These are phyloP conservation scores for Mesochorus sp. DNA, from an alignment of 2,888 invertebrate genomes.

Conservation along the genomic window DNA sequence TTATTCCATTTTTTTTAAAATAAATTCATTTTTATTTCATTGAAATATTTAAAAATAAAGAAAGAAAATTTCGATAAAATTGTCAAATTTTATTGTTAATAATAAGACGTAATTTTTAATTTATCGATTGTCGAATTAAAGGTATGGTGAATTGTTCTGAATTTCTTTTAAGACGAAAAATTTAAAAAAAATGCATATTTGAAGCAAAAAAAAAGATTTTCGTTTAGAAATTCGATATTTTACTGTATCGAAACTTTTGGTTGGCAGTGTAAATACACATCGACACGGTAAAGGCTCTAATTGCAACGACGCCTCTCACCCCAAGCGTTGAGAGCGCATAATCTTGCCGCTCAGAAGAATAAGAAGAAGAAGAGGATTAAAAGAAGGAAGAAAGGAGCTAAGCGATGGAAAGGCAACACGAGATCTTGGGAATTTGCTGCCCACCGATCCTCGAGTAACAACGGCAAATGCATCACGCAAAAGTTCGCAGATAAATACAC, in stretches of 20 bases:
- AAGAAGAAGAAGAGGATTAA: constrained; percentile 25
- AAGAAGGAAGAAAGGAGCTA: constrained; percentile 54
- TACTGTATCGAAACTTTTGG: neutral
- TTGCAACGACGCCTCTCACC: constrained; percentile 44
- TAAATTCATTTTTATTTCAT: too few species aligned
- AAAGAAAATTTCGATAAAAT: too few species aligned
- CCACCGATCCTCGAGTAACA: constrained; percentile 55
- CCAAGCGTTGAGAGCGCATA: neutral
- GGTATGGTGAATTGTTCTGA: neutral
- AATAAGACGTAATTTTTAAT: too few species aligned
- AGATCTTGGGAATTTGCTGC: constrained; percentile 61
- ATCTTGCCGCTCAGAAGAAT: constrained; percentile 16
- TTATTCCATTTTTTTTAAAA: too few species aligned
- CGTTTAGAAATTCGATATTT: neutral
- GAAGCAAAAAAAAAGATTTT: constrained; percentile 32
- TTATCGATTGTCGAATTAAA: too few species aligned
- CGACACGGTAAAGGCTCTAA: constrained; percentile 42
- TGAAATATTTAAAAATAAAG: neutral
- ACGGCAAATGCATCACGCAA: constrained; percentile 26
- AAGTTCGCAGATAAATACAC: constrained; percentile 23
- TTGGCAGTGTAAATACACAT: neutral
- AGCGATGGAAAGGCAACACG: constrained; percentile 63
- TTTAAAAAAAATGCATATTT: constrained; percentile 14
- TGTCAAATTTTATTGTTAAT: constrained; percentile 36
- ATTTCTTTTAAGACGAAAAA: neutral